These are phyloP conservation scores for Temnothorax longispinosus DNA, from an alignment of 1,140 invertebrate species.

Conservation along the genomic window DNA sequence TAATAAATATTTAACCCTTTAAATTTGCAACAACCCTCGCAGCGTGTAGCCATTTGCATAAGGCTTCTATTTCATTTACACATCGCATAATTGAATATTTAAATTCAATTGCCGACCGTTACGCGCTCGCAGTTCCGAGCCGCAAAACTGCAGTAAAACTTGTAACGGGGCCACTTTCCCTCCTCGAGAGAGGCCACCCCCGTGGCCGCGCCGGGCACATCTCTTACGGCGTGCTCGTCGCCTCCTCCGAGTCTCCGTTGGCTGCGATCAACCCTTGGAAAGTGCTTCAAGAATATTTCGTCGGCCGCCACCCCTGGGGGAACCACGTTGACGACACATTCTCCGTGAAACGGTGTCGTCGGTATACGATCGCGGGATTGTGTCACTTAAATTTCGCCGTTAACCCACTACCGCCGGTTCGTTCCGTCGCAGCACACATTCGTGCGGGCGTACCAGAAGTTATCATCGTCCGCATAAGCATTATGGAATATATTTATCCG, in stretches of 20 bases:
- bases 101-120: constrained; percentile 86
- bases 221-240: constrained; percentile 37
- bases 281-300: constrained; percentile 79
- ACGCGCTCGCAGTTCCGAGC: constrained; percentile 85
- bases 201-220: constrained; percentile 31
- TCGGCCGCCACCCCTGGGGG: constrained; percentile 35
- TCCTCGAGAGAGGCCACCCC: constrained; percentile 67
- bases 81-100: constrained; percentile 88
- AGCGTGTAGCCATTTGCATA: constrained; percentile 87
- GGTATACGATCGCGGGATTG: constrained; percentile 20
- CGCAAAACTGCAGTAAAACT: constrained; percentile 87
- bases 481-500: constrained; percentile 37
- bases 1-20: constrained; percentile 87
- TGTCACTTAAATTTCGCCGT: constrained; percentile 25
- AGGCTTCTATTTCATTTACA: constrained; percentile 88
- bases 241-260: constrained; percentile 51
- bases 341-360: constrained; percentile 16
- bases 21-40: constrained; percentile 86
- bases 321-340: constrained; percentile 39
- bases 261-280: constrained; percentile 76
- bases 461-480: constrained; percentile 29
- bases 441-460: background rate
- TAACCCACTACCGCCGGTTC: background rate
- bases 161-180: constrained; percentile 86
- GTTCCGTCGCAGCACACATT: background rate